Evolutionary conservation across 1,140 invertebrate species (phyloP), one percentile per base, ranked within the genome.

Genomic region (Gryon sp.): DNA sequence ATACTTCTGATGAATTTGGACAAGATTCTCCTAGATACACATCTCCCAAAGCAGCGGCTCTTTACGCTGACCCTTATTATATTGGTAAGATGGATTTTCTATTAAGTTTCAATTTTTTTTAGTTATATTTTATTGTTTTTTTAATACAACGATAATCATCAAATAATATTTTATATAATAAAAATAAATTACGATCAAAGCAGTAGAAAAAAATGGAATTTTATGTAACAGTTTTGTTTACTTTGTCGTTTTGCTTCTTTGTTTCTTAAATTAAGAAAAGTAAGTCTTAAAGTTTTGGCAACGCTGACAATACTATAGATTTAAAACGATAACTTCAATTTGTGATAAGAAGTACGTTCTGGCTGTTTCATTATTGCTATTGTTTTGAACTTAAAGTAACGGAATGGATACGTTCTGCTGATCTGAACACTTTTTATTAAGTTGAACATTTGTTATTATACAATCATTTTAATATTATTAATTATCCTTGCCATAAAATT

Each of bases 1-100:
- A 96, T 88, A 93, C 94, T 84, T 93, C 94, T 79, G 96, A 96
- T 84, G 96, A 97, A 84, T 97, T 96, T 87, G 93, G 92, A n/a
- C 91, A 93, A 86, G 95, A 96, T 82, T 95, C 94, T 7, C 94
- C 93, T 68, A 90, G 96, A 82, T 97, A 96, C 90, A 93, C 95
- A 65, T 96, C 95, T 48, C 94, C 95, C 14, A 96, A 96, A 84
- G 91, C 90, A 76, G 90, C 91, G 22, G 75, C 89, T 78, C 80
- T 89, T 38, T 89, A 89, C 74, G 82, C 87, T 18, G 89, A 90
- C 68, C 81, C 87, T 1, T 90, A 90, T 57, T 90, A 90, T 83
- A 85, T 90, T 62, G 89, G 89, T 90, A 80, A 88, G 81, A 76
- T 4, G 2, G 6, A 3, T 22, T 16, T 48, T 38, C 1, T 9